Percentiles rank a stretch among this genome's conserved stretches.
Evolutionary conservation across 2,797 vertebrate genomes (phyloP).

Genomic region (Phyllotis vaccarum): DNA sequence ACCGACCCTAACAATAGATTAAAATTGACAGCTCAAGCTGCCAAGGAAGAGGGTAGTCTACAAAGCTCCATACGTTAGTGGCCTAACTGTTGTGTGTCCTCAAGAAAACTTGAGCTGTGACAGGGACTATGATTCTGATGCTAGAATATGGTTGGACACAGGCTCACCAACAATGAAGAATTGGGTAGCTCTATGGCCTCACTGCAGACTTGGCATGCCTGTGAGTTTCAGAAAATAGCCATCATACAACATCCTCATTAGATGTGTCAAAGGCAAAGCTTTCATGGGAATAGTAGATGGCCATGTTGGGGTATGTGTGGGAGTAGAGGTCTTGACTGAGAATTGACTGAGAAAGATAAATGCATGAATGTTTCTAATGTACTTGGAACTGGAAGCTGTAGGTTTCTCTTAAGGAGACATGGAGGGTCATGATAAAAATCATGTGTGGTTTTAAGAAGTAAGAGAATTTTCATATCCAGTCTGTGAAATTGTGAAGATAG

Average conservation of each 20-base stretch:
- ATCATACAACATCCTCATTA: accelerated
- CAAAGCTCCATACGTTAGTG: neutral
- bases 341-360: neutral
- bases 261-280: accelerated
- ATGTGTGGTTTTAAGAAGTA: neutral
- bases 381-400: neutral
- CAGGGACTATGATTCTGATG: neutral
- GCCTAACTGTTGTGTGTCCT: neutral
- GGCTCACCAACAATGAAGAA: neutral
- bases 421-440: neutral
- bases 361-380: neutral
- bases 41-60: neutral
- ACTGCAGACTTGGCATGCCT: no score
- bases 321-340: neutral
- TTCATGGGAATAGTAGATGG: neutral
- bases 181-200: accelerated
- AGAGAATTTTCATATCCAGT: neutral
- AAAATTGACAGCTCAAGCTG: neutral
- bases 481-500: no score
- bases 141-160: neutral
- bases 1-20: no score
- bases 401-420: neutral
- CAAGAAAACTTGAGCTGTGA: neutral
- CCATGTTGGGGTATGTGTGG: accelerated
- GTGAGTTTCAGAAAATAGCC: neutral